These are phyloP conservation scores for Brenthis ino DNA, from an alignment of 2,888 invertebrate genomes.

Conservation along the genomic window DNA sequence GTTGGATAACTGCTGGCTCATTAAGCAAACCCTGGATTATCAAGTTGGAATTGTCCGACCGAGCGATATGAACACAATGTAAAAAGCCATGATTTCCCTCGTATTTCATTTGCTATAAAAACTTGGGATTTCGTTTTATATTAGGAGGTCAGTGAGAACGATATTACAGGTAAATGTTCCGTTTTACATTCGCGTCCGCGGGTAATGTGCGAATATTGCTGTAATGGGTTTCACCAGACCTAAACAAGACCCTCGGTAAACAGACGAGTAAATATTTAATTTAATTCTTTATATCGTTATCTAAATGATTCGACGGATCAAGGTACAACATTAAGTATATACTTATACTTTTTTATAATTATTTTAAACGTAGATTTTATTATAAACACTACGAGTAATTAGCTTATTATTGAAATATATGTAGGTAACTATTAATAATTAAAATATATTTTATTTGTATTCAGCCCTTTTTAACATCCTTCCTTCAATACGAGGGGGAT, in stretches of 20 bases:
- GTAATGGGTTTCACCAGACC: slow-evolving; percentile 19
- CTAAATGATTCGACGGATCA: not conserved
- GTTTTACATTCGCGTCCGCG: slow-evolving; percentile 25
- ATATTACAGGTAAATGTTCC: slow-evolving; percentile 42
- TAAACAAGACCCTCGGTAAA: slow-evolving; percentile 17
- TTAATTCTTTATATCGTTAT: slow-evolving; percentile 15
- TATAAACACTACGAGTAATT: too few species aligned
- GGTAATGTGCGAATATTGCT: slow-evolving; percentile 15
- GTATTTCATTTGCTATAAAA: slow-evolving; percentile 74
- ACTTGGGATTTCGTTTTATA: slow-evolving; percentile 55
- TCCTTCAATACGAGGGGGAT: too few species aligned
- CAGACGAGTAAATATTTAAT: slow-evolving; percentile 16
- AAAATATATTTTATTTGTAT: too few species aligned
- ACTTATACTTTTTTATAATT: too few species aligned
- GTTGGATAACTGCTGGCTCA: slow-evolving; percentile 64
- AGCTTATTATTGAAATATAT: too few species aligned
- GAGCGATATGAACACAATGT: slow-evolving; percentile 73
- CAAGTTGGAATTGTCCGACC: slow-evolving; percentile 71
- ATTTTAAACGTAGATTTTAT: too few species aligned
- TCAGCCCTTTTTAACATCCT: too few species aligned
- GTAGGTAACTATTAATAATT: too few species aligned
- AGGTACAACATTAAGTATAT: not conserved
- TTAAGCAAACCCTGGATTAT: slow-evolving; percentile 74
- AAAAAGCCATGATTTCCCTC: slow-evolving; percentile 75
- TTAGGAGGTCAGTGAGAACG: slow-evolving; percentile 40